Evolutionary conservation across 2,113 vertebrate species (phyloP).

Genomic region (Atlantisia rogersi): DNA sequence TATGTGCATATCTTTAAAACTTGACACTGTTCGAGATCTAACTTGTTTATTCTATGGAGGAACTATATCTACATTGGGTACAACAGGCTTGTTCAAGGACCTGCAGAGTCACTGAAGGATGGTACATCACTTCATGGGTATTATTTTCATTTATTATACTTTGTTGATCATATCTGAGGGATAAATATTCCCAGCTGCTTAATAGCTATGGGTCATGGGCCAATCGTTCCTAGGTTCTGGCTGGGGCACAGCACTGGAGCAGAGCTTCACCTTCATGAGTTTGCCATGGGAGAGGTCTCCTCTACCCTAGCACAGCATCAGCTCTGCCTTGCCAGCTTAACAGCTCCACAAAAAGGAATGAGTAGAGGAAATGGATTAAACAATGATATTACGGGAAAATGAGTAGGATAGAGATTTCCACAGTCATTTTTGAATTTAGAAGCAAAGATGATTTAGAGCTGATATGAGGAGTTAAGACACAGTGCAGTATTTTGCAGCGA

Average conservation of each 20-base stretch:
- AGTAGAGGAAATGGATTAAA: background rate
- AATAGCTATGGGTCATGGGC: accelerated
- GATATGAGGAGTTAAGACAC: background rate
- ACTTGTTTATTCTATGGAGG: background rate
- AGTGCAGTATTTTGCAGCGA: background rate
- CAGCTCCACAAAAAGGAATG: background rate
- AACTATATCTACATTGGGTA: background rate
- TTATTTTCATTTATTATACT: background rate
- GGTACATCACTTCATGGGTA: background rate
- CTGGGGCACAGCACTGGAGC: background rate
- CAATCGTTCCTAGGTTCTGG: background rate
- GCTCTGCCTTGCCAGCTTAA: background rate
- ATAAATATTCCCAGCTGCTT: background rate
- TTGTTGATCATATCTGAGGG: background rate
- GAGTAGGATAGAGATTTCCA: background rate
- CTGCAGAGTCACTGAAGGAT: background rate
- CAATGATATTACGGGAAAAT: background rate
- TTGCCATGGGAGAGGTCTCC: background rate
- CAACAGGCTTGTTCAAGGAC: background rate
- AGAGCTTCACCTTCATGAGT: background rate
- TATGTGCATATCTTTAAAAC: background rate
- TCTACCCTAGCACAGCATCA: background rate
- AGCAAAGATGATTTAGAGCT: background rate
- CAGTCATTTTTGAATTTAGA: background rate
- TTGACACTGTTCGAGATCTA: background rate